phyloP scores from a whole-genome alignment of 2,888 invertebrate species.

The Drosophila cognata region DNA sequence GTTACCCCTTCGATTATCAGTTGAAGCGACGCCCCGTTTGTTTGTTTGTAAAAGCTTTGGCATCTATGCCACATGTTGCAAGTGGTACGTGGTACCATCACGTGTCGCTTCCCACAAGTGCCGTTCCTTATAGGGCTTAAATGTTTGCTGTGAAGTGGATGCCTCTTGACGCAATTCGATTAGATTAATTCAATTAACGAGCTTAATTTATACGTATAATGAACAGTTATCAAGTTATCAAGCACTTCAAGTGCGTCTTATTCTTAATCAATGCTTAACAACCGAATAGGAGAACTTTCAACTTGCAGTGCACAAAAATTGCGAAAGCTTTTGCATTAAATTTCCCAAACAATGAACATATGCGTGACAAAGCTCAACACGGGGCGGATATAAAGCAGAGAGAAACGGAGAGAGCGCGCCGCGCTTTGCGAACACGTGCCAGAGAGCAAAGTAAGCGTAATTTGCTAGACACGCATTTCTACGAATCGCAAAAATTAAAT shows the following conservation, averaged over 20 bases:
- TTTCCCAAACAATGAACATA: conserved; percentile 77
- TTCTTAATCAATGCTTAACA: conserved; percentile 23
- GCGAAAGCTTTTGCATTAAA: conserved; percentile 57
- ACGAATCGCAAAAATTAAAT: conserved; percentile 6
- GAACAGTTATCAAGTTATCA: conserved; percentile 13
- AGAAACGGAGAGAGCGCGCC: conserved; percentile 1
- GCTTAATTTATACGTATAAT: conserved; percentile 1
- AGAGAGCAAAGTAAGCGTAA: conserved; percentile 15
- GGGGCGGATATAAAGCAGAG: not conserved
- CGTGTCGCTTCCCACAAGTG: conserved; percentile 15
- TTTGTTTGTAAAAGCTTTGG: conserved; percentile 36
- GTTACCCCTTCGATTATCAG: not conserved
- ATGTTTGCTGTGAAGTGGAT: not conserved
- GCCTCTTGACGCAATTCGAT: conserved; percentile 13
- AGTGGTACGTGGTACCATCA: conserved; percentile 7
- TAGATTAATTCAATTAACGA: conserved; percentile 42
- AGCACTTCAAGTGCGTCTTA: conserved; percentile 6
- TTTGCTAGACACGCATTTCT: conserved; percentile 14
- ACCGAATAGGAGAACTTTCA: not conserved
- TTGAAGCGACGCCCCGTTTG: not conserved
- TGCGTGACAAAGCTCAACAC: conserved; percentile 35
- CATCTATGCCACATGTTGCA: conserved; percentile 46
- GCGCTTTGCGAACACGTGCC: conserved; percentile 34
- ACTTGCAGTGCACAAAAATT: conserved; percentile 1
- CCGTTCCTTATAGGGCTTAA: not conserved